These are phyloP conservation scores for Timandra comae DNA, from an alignment of 2,888 invertebrate species.

Conservation along the genomic window DNA sequence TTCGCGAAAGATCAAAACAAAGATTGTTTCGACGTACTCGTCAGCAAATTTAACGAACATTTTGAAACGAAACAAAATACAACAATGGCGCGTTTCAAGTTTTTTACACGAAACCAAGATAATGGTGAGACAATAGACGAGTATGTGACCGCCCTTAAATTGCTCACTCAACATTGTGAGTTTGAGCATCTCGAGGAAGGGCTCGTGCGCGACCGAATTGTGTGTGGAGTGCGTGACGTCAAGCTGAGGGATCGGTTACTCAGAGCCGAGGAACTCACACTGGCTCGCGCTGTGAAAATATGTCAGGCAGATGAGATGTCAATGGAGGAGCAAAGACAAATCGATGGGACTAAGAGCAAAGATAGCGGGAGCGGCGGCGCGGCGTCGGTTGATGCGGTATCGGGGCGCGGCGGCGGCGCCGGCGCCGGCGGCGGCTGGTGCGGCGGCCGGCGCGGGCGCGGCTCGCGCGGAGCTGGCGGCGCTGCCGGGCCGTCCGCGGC, in stretches of 20 bases:
- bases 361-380: background rate
- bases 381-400: background rate
- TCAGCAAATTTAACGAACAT: constrained; percentile 17
- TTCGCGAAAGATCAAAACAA: constrained; percentile 9
- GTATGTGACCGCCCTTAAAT: constrained; percentile 20
- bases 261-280: constrained; percentile 1
- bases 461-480: background rate
- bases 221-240: constrained; percentile 7
- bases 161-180: constrained; percentile 18
- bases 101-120: constrained; percentile 20
- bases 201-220: constrained; percentile 16
- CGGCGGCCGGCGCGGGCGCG: background rate
- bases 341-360: background rate
- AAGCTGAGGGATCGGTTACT: background rate
- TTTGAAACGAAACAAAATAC: constrained; percentile 21
- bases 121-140: constrained; percentile 17
- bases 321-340: constrained; percentile 3
- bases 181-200: constrained; percentile 14
- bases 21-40: constrained; percentile 12
- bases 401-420: background rate
- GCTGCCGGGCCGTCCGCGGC: no score
- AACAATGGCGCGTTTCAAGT: constrained; percentile 16
- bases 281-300: constrained; percentile 10
- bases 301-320: constrained; percentile 13
- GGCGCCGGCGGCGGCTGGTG: background rate